Evolutionary conservation across 2,888 invertebrate genomes (phyloP).

Genomic region (Dione juno): DNA sequence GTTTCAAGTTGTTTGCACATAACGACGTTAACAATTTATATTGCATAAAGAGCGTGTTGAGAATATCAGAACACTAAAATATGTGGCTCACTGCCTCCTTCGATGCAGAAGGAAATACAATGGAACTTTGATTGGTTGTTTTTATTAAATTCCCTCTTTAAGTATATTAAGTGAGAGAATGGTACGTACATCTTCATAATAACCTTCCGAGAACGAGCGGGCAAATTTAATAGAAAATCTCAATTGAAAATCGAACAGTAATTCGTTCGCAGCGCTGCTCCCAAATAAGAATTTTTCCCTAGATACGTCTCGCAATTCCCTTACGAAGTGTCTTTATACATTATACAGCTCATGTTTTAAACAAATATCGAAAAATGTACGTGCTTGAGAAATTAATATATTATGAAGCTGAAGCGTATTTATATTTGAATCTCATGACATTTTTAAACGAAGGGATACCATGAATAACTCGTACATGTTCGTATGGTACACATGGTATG

Average conservation of each 20-base stretch:
- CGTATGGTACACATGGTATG: background rate
- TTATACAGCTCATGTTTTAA: slow-evolving; percentile 41
- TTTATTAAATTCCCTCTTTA: slow-evolving; percentile 16
- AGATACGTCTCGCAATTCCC: slow-evolving; percentile 48
- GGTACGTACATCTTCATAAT: slow-evolving; percentile 43
- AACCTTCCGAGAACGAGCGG: slow-evolving; percentile 48
- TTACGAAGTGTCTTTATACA: slow-evolving; percentile 40
- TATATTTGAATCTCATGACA: background rate
- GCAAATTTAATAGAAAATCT: slow-evolving; percentile 63
- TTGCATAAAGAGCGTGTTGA: slow-evolving; percentile 55
- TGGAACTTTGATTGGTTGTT: slow-evolving; percentile 16
- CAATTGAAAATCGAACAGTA: slow-evolving; percentile 62
- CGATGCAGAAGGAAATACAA: slow-evolving; percentile 12
- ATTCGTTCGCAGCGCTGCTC: slow-evolving; percentile 54
- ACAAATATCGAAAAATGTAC: slow-evolving; percentile 37
- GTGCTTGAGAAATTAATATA: slow-evolving; percentile 35
- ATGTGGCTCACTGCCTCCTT: background rate
- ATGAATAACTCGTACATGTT: background rate
- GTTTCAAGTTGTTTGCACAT: slow-evolving; percentile 61
- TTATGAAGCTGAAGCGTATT: slow-evolving; percentile 21
- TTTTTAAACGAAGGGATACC: background rate
- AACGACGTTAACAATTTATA: slow-evolving; percentile 67
- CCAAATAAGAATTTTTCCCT: slow-evolving; percentile 49
- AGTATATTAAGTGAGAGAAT: slow-evolving; percentile 20
- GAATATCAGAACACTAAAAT: slow-evolving; percentile 49